These are phyloP conservation scores for Grammomys surdaster DNA, from an alignment of 2,113 vertebrate genomes.

Conservation along the genomic window DNA sequence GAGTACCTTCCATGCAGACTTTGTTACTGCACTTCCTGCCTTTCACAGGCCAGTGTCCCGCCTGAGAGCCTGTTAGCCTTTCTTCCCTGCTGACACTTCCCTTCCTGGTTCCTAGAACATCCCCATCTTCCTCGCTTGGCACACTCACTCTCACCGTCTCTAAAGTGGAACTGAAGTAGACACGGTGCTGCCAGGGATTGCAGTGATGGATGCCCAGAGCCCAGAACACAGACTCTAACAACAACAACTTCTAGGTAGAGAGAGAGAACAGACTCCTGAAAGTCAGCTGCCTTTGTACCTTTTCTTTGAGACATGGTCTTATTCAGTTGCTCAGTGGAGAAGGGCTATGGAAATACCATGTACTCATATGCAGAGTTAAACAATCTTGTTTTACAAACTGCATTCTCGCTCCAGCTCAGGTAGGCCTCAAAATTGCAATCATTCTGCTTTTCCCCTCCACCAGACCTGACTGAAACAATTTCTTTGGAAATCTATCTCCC, in stretches of 20 bases:
- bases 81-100: not conserved
- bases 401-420: not conserved
- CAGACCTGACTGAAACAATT: not conserved
- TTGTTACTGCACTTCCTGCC: not conserved
- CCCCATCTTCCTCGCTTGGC: not conserved
- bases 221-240: not conserved
- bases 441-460: not conserved
- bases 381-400: too few relatives aligned
- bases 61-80: not conserved
- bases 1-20: not conserved
- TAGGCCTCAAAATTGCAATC: not conserved
- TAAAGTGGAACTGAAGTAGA: not conserved
- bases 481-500: not conserved
- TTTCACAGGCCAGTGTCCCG: not conserved
- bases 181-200: not conserved
- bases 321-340: not conserved
- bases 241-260: not conserved
- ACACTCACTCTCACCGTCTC: not conserved
- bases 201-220: not conserved
- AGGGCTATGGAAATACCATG: too few relatives aligned
- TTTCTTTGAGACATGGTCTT: not conserved
- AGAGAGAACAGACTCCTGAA: not conserved
- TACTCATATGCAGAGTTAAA: not conserved
- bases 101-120: conserved; percentile 25
- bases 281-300: not conserved